Percentiles rank a stretch among this genome's conserved stretches.
These are phyloP conservation scores for Glaucopsyche alexis DNA, from an alignment of 2,888 invertebrate species.

Conservation along the genomic window DNA sequence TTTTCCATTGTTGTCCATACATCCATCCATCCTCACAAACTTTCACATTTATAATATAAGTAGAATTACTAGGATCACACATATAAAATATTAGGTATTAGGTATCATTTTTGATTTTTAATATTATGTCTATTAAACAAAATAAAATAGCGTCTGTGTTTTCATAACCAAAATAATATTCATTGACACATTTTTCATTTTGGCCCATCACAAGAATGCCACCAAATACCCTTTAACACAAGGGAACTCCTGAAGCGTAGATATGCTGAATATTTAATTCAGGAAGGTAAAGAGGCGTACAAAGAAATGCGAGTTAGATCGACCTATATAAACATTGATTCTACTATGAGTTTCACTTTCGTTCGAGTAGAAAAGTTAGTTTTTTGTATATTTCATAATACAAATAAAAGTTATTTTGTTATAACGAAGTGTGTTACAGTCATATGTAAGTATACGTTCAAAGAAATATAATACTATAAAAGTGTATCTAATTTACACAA, in stretches of 20 bases:
- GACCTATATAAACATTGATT: constrained; percentile 66
- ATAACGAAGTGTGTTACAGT: no score
- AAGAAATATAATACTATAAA: no score
- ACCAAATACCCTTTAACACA: constrained; percentile 58
- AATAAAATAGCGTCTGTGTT: neutral
- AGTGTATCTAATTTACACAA: no score
- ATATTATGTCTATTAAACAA: neutral
- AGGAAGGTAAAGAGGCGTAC: constrained; percentile 71
- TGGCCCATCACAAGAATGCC: constrained; percentile 41
- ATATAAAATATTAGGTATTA: no score
- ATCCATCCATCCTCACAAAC: no score
- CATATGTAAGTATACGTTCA: no score
- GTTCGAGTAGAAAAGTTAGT: neutral
- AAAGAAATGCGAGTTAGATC: constrained; percentile 74
- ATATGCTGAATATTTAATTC: constrained; percentile 75
- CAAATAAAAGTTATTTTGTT: no score
- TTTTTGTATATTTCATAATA: no score
- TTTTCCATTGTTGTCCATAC: no score
- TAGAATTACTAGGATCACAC: no score
- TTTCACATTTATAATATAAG: no score
- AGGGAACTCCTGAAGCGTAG: constrained; percentile 56
- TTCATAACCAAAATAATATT: neutral
- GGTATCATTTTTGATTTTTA: no score
- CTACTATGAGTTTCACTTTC: constrained; percentile 43
- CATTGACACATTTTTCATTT: constrained; percentile 15